These are phyloP conservation scores for Oxystoma pomonae DNA, from an alignment of 2,888 invertebrate genomes.

Conservation along the genomic window DNA sequence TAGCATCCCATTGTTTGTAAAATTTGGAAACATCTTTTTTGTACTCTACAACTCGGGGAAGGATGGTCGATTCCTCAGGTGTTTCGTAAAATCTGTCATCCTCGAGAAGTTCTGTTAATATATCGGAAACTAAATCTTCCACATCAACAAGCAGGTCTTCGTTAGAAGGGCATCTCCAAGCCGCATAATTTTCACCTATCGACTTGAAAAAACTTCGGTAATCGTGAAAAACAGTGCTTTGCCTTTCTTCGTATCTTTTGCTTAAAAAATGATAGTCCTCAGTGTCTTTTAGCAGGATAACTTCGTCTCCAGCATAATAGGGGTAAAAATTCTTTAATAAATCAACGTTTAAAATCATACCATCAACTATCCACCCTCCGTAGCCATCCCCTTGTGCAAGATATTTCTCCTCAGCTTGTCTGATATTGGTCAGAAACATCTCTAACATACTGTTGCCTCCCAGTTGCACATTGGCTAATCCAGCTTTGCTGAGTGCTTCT, in stretches of 20 bases:
- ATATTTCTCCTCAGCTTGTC: conserved; percentile 43
- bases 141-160: conserved; percentile 19
- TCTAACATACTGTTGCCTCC: conserved; percentile 48
- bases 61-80: not conserved
- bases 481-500: conserved; percentile 46
- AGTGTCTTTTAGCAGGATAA: conserved; percentile 54
- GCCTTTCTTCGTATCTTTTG: conserved; percentile 31
- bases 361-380: conserved; percentile 60
- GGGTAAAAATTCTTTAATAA: conserved; percentile 50
- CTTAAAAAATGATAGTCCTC: conserved; percentile 46
- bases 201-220: conserved; percentile 37
- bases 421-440: conserved; percentile 45
- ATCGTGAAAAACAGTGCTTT: conserved; percentile 33
- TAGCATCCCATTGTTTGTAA: conserved; percentile 29
- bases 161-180: conserved; percentile 32
- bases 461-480: conserved; percentile 46
- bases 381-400: conserved; percentile 38
- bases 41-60: conserved; percentile 22
- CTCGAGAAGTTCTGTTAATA: conserved; percentile 29
- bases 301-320: conserved; percentile 53
- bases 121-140: conserved; percentile 18
- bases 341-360: conserved; percentile 51
- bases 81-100: conserved; percentile 17
- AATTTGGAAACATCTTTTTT: conserved; percentile 28
- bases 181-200: conserved; percentile 35